Conservation (phyloP, 2,113 vertebrate species). For the Thunnus maccoyii region DNA sequence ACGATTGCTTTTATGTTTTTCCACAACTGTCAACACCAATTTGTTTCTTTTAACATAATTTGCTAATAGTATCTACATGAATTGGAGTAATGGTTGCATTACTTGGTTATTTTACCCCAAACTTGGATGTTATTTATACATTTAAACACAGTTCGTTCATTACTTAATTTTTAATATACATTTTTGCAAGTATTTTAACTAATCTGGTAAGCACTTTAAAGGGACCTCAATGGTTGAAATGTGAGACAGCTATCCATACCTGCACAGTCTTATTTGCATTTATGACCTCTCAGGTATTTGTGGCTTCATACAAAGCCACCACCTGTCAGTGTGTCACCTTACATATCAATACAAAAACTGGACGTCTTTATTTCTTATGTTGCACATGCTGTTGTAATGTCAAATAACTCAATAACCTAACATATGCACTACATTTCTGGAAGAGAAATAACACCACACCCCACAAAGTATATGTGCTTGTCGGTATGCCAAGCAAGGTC, state of each 20-base stretch:
- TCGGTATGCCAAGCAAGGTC: not conserved
- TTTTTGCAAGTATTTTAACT: slow-evolving; percentile 9
- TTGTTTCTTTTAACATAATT: slow-evolving; percentile 9
- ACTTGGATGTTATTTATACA: not conserved
- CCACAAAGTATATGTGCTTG: not conserved
- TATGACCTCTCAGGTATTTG: slow-evolving; percentile 15
- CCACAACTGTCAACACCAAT: not conserved
- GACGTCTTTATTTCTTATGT: not conserved
- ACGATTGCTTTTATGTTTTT: not conserved
- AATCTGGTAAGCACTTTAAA: slow-evolving; percentile 20
- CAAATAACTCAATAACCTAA: not conserved
- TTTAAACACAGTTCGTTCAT: not conserved
- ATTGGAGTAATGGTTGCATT: not conserved
- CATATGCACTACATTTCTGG: not conserved
- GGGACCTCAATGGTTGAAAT: not conserved
- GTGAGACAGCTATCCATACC: not conserved
- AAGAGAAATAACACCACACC: not conserved
- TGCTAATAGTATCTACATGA: not conserved
- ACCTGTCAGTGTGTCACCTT: not conserved
- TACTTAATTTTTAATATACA: not conserved
- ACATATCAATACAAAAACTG: not conserved
- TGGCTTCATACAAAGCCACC: not conserved
- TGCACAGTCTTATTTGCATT: not conserved
- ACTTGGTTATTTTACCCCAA: slow-evolving; percentile 13
- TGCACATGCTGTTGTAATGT: not conserved